Percentiles rank a stretch among this genome's conserved stretches.
phyloP scores from a whole-genome alignment of 1,140 invertebrate species.

The Heliconius eleuchia region DNA sequence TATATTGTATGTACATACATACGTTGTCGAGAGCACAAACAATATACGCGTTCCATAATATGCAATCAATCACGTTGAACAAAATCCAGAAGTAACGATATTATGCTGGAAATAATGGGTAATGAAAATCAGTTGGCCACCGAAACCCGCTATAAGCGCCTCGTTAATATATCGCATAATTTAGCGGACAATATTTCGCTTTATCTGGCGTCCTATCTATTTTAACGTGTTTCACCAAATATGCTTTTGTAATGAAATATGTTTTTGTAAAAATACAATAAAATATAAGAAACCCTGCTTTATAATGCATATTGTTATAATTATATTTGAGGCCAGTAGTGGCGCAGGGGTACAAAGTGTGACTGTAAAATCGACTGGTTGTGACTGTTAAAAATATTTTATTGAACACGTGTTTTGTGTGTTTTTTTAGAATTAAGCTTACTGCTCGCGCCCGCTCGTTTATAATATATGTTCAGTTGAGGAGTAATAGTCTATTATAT shows the following conservation, averaged over 20 bases:
- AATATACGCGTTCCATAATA: neutral
- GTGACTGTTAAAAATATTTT: too few relatives aligned
- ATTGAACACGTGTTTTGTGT: too few relatives aligned
- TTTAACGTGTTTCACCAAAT: slow-evolving; percentile 13
- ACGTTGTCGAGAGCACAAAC: neutral
- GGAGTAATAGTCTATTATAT: too few relatives aligned
- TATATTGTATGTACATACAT: too few relatives aligned
- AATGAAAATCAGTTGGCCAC: slow-evolving; percentile 16
- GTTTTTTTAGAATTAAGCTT: too few relatives aligned
- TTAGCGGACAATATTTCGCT: slow-evolving; percentile 10
- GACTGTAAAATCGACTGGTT: too few relatives aligned
- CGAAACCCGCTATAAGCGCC: slow-evolving; percentile 16
- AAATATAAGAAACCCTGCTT: neutral
- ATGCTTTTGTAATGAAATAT: neutral
- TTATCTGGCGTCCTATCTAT: slow-evolving; percentile 13
- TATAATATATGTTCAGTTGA: too few relatives aligned
- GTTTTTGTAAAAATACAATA: neutral
- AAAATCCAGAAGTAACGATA: slow-evolving; percentile 14
- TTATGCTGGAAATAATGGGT: slow-evolving; percentile 17
- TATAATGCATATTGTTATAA: too few relatives aligned
- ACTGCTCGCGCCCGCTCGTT: too few relatives aligned
- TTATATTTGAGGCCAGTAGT: too few relatives aligned
- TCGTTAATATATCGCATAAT: slow-evolving; percentile 16
- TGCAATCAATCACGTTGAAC: slow-evolving; percentile 13
- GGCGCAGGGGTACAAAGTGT: too few relatives aligned